Base-by-base conservation (phyloP, 1,140 invertebrate species). In the Galendromus occidentalis region DNA sequence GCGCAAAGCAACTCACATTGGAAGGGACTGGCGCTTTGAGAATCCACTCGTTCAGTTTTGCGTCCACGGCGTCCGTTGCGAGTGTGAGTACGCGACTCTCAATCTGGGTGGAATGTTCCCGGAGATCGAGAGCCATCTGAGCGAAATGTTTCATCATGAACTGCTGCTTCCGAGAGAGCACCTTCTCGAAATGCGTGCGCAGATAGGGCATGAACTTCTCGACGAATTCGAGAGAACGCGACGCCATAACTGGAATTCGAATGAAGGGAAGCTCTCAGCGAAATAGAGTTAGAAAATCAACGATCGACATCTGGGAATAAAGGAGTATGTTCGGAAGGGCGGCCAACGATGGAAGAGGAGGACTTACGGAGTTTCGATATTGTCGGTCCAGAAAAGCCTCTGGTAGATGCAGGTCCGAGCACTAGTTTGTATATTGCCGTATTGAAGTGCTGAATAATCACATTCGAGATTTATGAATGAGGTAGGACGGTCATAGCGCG, bases 1-100 rank as follows among this genome's bases (percentile, higher is more conserved):
- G 33, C 33, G 33, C n/a, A n/a, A n/a, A n/a, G n/a, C n/a, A n/a
- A 76, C 98, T 95, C 71, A 85, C 84, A 71, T 85, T 82, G 1
- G 93, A 97, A 33, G 94, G 94, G 69, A 96, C 86, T 1, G 93
- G 92, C 25, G 92, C 90, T 72, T 88, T 86, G 0, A 91, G 91
- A 74, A 91, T 88, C 92, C 93, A 98, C 68, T 80, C 69, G 67
- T 71, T 68, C 30, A 42, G 42, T 41, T 29, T 68, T 17, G 28
- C 42, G 51, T 67, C 41, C 64, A 44, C 29, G 9, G 41, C 33
- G 44, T 63, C 20, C 22, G 64, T 63, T 1, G 17, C 45, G 1
- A 67, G 29, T 41, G 44, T n/a, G 17, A 64, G 28, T 29, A 68
- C 29, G 29, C 39, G 25, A 28, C 39, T 41, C 9, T 44, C 22